Evolutionary conservation across 2,113 vertebrate genomes (phyloP).

Genomic region (Balaenoptera acutorostrata): DNA sequence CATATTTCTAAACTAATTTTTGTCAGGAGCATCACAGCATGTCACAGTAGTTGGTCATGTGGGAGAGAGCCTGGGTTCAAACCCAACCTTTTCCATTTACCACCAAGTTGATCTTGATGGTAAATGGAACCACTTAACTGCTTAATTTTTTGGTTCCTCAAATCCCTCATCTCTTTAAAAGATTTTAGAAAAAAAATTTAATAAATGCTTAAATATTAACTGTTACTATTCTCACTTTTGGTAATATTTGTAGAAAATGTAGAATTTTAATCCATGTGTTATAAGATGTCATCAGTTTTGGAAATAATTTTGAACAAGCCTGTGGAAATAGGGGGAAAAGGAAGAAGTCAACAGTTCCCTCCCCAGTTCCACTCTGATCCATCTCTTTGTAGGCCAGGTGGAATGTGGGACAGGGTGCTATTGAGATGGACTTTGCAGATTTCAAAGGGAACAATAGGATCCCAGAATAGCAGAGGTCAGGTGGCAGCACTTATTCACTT

Average conservation of each 20-base stretch:
- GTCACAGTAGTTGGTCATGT: neutral
- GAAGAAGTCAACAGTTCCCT: neutral
- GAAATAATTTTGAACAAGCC: neutral
- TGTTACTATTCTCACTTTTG: neutral
- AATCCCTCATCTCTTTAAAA: neutral
- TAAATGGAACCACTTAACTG: neutral
- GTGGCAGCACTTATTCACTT: neutral
- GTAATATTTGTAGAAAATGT: neutral
- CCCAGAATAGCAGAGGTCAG: neutral
- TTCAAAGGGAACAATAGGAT: neutral
- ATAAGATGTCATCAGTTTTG: neutral
- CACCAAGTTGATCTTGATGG: neutral
- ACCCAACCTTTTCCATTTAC: neutral
- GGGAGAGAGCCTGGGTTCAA: neutral
- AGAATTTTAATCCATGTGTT: neutral
- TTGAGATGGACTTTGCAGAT: neutral
- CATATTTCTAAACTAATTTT: neutral
- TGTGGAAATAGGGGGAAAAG: neutral
- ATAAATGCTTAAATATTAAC: neutral
- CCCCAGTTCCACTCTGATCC: neutral
- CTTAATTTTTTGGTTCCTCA: neutral
- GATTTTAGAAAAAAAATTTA: neutral
- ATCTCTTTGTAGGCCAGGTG: neutral
- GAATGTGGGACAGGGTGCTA: fast-evolving
- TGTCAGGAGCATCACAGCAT: neutral